A percentile compares a stretch with the other conserved stretches of the same genome.
These are phyloP conservation scores for Potamilus streckersoni DNA, from an alignment of 1,140 invertebrate genomes.

Conservation along the genomic window DNA sequence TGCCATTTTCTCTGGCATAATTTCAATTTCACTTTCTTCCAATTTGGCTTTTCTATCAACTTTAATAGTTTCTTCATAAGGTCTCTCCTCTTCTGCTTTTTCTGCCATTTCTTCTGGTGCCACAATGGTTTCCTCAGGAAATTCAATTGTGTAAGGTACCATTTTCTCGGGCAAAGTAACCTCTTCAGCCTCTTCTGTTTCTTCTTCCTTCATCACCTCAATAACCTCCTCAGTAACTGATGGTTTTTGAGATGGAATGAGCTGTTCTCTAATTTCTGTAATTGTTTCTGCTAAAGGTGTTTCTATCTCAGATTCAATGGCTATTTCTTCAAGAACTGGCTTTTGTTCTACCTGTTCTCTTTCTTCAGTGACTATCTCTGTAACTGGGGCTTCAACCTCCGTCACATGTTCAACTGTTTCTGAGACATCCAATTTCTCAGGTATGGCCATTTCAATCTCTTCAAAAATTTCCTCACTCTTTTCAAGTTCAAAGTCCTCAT, in stretches of 20 bases:
- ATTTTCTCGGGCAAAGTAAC: too few species aligned
- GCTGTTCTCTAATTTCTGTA: neutral
- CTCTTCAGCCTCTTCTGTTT: conserved; percentile 8
- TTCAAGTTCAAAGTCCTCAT: too few species aligned
- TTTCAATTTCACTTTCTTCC: conserved; percentile 6
- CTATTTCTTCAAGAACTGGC: conserved; percentile 1
- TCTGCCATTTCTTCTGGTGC: neutral
- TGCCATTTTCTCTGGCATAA: neutral
- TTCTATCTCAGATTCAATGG: too few species aligned
- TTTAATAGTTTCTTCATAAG: conserved; percentile 19
- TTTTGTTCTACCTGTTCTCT: neutral
- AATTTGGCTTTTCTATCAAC: conserved; percentile 9
- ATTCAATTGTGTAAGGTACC: too few species aligned
- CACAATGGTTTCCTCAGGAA: too few species aligned
- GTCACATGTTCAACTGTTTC: too few species aligned
- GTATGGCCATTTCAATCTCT: too few species aligned
- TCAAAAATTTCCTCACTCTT: too few species aligned
- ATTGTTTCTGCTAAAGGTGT: conserved; percentile 4
- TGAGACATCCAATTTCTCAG: too few species aligned
- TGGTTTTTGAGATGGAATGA: neutral
- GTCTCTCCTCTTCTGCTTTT: conserved; percentile 5
- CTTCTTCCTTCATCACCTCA: conserved; percentile 8
- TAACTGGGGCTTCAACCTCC: too few species aligned
- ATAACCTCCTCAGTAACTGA: conserved; percentile 16
- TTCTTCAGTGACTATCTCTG: too few species aligned